These are phyloP conservation scores for Patella pellucida DNA, from an alignment of 2,888 invertebrate species.

Conservation along the genomic window DNA sequence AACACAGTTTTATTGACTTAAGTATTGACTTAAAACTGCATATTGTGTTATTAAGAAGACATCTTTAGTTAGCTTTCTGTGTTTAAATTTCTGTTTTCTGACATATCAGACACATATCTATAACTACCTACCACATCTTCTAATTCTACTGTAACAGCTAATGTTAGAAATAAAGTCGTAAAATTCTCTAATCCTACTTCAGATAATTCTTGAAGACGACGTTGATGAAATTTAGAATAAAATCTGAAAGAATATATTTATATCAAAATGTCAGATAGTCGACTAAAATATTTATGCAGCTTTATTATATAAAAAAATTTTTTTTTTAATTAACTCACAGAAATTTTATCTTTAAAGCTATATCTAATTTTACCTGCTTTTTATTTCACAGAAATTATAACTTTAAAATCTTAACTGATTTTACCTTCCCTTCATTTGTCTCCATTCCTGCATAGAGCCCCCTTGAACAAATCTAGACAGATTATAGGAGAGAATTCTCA, in stretches of 20 bases:
- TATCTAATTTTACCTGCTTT: too few species aligned
- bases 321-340: too few species aligned
- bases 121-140: conserved; percentile 56
- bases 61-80: too few species aligned
- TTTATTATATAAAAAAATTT: too few species aligned
- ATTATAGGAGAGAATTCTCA: conserved; percentile 48
- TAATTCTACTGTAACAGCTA: conserved; percentile 52
- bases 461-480: conserved; percentile 38
- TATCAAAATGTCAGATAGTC: background rate
- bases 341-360: too few species aligned
- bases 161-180: conserved; percentile 54
- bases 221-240: conserved; percentile 62
- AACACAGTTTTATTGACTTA: too few species aligned
- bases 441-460: conserved; percentile 53
- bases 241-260: conserved; percentile 39
- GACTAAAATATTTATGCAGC: background rate
- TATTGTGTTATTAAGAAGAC: too few species aligned
- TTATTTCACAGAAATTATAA: conserved; percentile 6
- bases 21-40: too few species aligned
- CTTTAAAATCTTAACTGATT: background rate
- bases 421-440: conserved; percentile 61
- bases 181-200: conserved; percentile 62
- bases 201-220: conserved; percentile 58
- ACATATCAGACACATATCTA: too few species aligned
- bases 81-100: too few species aligned